phyloP scores from a whole-genome alignment of 1,140 invertebrate genomes.

The Bombus ignitus region DNA sequence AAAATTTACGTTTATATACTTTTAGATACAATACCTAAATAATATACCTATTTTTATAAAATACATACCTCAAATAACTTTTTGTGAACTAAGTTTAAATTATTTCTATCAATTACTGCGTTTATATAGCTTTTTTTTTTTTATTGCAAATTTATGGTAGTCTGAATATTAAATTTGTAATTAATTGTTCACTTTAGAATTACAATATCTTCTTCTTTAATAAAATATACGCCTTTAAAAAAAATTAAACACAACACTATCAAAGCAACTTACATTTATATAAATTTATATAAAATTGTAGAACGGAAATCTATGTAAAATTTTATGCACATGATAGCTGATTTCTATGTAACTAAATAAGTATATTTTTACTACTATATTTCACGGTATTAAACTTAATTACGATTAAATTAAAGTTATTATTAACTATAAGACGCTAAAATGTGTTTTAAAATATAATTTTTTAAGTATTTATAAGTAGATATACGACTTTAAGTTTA shows the following conservation, averaged over 20 bases:
- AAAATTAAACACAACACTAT: constrained; percentile 31
- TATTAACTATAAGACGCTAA: neutral
- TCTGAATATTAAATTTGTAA: neutral
- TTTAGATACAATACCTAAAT: neutral
- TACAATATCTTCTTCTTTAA: neutral
- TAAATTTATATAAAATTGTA: neutral
- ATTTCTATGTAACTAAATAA: neutral
- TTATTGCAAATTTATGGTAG: neutral
- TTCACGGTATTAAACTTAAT: neutral
- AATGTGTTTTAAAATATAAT: neutral
- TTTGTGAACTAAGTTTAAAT: neutral
- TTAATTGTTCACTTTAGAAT: neutral
- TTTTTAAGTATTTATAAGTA: neutral
- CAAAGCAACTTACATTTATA: neutral
- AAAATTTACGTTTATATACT: neutral
- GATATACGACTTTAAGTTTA: too few relatives aligned
- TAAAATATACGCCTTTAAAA: neutral
- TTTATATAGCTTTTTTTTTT: neutral
- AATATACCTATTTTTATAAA: neutral
- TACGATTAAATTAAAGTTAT: neutral
- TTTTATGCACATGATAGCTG: neutral
- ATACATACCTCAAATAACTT: neutral
- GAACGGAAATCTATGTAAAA: neutral
- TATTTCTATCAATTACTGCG: neutral
- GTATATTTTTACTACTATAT: neutral